A percentile compares a stretch with the other conserved stretches of the same genome.
These are phyloP conservation scores for Tragelaphus imberbis DNA, from an alignment of 2,113 vertebrate species.

Conservation along the genomic window DNA sequence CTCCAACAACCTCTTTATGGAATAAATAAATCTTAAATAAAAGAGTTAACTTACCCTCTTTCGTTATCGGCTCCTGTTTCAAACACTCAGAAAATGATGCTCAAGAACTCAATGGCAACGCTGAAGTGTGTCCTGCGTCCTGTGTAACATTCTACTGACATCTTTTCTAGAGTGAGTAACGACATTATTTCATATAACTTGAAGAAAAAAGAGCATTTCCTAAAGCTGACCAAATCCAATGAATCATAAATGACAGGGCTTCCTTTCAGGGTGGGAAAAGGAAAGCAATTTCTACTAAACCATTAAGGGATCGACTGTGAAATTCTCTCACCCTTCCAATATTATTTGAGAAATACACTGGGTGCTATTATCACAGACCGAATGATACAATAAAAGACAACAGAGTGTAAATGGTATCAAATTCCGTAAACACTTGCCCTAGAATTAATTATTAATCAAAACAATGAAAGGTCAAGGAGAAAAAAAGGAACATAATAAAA, in stretches of 20 bases:
- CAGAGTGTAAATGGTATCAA: not conserved
- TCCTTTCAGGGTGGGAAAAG: not conserved
- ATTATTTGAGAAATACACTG: constrained; percentile 1
- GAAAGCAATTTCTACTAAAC: not conserved
- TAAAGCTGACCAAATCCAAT: not conserved
- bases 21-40: not conserved
- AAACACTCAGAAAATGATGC: not conserved
- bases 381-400: not conserved
- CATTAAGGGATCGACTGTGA: not conserved
- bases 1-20: not conserved
- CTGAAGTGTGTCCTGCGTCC: not conserved
- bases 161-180: not conserved
- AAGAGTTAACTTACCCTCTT: not conserved
- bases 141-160: not conserved
- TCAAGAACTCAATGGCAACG: not conserved
- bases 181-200: not conserved
- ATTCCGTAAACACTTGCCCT: not conserved
- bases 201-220: not conserved
- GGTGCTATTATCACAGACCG: not conserved
- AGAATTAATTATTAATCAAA: constrained; percentile 24
- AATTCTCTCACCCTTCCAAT: not conserved
- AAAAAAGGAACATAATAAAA: not conserved
- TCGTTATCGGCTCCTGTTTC: not conserved
- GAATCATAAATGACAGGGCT: not conserved
- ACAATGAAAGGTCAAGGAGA: not conserved